Evolutionary conservation across 2,888 invertebrate species (phyloP), one percentile per base, ranked within the genome.

Genomic region (Epicampocera succincta): DNA sequence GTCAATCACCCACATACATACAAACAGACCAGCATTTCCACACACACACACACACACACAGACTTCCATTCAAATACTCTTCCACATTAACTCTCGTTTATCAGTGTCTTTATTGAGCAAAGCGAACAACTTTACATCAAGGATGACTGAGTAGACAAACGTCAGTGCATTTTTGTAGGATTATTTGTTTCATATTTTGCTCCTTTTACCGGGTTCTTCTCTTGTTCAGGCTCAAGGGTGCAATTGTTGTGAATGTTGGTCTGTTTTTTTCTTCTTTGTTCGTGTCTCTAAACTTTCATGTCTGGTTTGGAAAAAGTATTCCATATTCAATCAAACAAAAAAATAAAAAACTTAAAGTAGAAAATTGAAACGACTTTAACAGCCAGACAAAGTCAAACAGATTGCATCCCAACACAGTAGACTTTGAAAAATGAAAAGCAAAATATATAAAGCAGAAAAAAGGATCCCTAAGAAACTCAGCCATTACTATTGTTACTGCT

Each of bases 381-480:
- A 71, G 60, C 78, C 82, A 82, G 82, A 82, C 82, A 82, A 82
- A 82, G 78, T 82, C 82, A 82, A 78, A 82, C 71, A 69, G 71
- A 82, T 78, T 82, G 78, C 82, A 82, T 74, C 82, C 81, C 74
- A 46, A 52, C 60, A 25, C 40, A 15, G 44, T 21, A 61, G 38
- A 65, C 54, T 56, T 21, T 1, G 38, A 2, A 46, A 19, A 33
- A 33, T 33, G 29, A 29, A 29, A 29, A 29, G n/a, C 29, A 29
- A 29, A 29, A 29, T 6, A 29, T n/a, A n/a, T 25, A 5, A 13
- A 11, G 2, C 5, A 19, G 48, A 44, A 44, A 21, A 66, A 0
- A 11, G n/a, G n/a, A 33, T 4, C 25, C 4, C 12, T 66, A 68
- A 68, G 44, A 54, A 61, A 33, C 61, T 61, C 61, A 48, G 1